Percentiles rank a stretch among this genome's conserved stretches.
These are phyloP conservation scores for Caenorhabditis sinica DNA, from an alignment of 2,888 invertebrate genomes.

Conservation along the genomic window DNA sequence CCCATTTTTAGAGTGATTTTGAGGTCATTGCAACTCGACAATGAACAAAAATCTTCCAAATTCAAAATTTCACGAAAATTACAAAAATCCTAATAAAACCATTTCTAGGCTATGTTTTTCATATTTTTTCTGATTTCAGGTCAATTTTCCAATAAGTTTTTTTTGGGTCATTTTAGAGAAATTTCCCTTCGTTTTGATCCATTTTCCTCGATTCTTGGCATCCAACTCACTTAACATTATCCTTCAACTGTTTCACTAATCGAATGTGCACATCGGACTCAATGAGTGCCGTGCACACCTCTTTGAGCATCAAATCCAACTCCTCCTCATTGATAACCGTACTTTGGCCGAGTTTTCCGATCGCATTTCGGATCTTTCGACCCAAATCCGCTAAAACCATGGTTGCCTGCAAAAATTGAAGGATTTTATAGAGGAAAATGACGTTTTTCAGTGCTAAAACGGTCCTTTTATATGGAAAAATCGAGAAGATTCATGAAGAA, in stretches of 20 bases:
- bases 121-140: background rate
- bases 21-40: background rate
- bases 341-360: conserved; percentile 92
- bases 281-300: conserved; percentile 91
- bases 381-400: conserved; percentile 99
- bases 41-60: too few species aligned
- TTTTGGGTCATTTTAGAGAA: background rate
- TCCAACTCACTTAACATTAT: conserved; percentile 90
- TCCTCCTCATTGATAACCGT: conserved; percentile 88
- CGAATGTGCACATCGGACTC: conserved; percentile 97
- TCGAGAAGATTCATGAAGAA: too few species aligned
- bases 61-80: background rate
- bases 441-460: background rate
- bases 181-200: background rate
- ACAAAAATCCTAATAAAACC: background rate
- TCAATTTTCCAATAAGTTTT: background rate
- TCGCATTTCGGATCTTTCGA: conserved; percentile 97
- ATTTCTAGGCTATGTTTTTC: background rate
- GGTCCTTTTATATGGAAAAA: background rate
- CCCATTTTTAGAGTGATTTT: background rate
- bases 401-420: background rate
- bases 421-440: conserved; percentile 3
- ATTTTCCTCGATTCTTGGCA: background rate
- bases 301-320: conserved; percentile 97
- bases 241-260: conserved; percentile 94